phyloP scores from a whole-genome alignment of 2,113 vertebrate species.

The Anhinga anhinga region DNA sequence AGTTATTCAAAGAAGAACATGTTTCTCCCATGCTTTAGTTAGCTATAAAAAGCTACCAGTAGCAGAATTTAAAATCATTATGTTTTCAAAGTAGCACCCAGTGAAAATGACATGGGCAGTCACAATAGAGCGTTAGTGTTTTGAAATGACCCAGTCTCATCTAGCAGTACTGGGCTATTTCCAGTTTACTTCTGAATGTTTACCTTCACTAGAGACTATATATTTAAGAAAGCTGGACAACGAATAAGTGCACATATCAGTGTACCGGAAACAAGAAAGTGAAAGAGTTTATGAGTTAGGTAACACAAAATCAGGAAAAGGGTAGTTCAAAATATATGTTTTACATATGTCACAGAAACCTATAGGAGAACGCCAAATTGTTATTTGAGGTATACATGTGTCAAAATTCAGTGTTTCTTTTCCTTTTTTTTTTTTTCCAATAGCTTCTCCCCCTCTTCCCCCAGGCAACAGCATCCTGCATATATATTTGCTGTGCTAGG shows the following conservation, averaged over 20 bases:
- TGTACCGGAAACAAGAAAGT: neutral
- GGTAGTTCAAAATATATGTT: neutral
- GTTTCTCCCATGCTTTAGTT: neutral
- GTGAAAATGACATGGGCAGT: neutral
- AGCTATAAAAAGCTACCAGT: neutral
- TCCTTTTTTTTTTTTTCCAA: neutral
- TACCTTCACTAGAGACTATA: neutral
- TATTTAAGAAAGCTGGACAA: neutral
- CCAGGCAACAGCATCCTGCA: neutral
- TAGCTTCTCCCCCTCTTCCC: rapidly evolving
- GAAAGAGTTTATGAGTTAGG: neutral
- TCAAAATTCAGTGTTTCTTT: neutral
- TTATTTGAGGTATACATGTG: neutral
- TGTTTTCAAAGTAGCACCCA: neutral
- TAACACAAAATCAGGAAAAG: neutral
- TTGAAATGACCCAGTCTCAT: neutral
- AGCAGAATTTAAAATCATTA: neutral
- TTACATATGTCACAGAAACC: neutral
- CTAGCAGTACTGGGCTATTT: neutral
- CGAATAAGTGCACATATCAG: neutral
- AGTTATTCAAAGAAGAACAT: neutral
- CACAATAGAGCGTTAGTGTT: neutral
- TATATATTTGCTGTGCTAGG: neutral
- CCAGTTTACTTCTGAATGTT: neutral
- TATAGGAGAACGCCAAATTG: neutral